phyloP scores from a whole-genome alignment of 2,797 vertebrate genomes.

The Glyptemys insculpta region DNA sequence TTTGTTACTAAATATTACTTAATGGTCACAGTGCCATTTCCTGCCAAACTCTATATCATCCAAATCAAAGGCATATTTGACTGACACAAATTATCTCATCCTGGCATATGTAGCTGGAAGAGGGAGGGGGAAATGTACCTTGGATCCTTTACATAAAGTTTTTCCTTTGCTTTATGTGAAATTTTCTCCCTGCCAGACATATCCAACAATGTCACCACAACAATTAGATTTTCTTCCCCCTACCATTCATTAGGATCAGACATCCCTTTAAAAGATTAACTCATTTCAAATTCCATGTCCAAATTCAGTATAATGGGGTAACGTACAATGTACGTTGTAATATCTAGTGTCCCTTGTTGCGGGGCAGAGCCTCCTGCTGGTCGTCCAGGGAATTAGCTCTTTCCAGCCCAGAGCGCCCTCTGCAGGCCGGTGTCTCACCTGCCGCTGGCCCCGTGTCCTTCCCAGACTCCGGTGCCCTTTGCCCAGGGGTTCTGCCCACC shows the following conservation, averaged over 20 bases:
- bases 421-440: no score
- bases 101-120: neutral
- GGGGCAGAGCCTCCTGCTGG: no score
- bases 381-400: no score
- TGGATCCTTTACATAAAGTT: neutral
- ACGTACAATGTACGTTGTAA: neutral
- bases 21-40: neutral
- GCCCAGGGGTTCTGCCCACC: no score
- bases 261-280: neutral
- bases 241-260: neutral
- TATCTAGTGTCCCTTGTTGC: neutral
- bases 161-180: neutral
- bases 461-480: no score
- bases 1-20: slow-evolving; percentile 17
- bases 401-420: no score
- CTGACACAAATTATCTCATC: neutral
- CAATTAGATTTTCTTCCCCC: slow-evolving; percentile 1
- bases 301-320: neutral
- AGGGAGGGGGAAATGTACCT: neutral
- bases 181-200: neutral
- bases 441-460: no score
- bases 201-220: neutral
- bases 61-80: slow-evolving; percentile 4
- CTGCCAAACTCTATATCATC: neutral
- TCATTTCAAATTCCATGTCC: neutral